Percentiles rank a stretch among this genome's conserved stretches.
Evolutionary conservation across 2,113 vertebrate genomes (phyloP).

Genomic region (Bubo scandiacus): DNA sequence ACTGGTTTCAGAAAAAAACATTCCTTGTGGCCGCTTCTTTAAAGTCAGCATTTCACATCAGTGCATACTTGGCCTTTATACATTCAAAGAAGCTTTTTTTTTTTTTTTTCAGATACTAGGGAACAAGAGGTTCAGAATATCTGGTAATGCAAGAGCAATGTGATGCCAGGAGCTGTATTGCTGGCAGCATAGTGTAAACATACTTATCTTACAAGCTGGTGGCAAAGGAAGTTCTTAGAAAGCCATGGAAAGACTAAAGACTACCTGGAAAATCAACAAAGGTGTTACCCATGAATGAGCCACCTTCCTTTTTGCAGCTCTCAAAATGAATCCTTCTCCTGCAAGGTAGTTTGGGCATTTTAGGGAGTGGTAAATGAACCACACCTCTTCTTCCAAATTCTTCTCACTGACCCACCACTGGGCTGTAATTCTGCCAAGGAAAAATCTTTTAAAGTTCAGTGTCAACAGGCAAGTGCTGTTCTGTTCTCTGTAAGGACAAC

Average conservation of each 20-base stretch:
- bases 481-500: slow-evolving; percentile 24
- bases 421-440: neutral
- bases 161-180: neutral
- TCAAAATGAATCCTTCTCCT: neutral
- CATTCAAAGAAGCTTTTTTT: neutral
- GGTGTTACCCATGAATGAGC: neutral
- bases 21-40: neutral
- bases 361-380: neutral
- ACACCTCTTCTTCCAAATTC: neutral
- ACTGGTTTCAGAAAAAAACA: neutral
- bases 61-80: neutral
- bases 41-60: slow-evolving; percentile 9
- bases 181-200: neutral
- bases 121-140: neutral
- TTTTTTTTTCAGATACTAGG: neutral
- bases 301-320: neutral
- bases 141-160: neutral
- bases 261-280: slow-evolving; percentile 4
- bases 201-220: neutral
- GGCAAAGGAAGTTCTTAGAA: neutral
- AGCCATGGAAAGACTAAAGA: neutral
- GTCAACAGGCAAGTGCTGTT: slow-evolving; percentile 15
- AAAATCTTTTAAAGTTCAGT: slow-evolving; percentile 2
- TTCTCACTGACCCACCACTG: neutral
- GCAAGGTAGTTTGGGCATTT: neutral